Percentiles rank a stretch among this genome's conserved stretches.
phyloP scores from a whole-genome alignment of 2,888 invertebrate species.

The Linhomoeus sp. region DNA sequence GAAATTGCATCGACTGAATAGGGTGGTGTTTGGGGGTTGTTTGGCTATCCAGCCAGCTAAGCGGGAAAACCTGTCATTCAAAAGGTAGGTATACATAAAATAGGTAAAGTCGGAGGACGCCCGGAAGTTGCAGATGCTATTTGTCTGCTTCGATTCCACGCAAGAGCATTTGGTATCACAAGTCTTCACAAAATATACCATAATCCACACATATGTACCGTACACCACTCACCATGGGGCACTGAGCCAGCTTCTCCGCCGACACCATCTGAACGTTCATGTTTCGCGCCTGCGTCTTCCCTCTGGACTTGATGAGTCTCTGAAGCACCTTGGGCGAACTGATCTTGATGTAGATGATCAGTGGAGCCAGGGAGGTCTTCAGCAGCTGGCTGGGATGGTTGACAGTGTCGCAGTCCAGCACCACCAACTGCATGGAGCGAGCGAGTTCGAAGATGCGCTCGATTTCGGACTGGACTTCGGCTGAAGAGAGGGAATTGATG shows the following conservation, averaged over 20 bases:
- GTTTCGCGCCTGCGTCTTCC: constrained; percentile 86
- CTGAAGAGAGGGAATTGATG: constrained; percentile 24
- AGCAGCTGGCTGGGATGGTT: constrained; percentile 96
- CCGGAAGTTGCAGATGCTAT: too few relatives aligned
- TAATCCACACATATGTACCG: too few relatives aligned
- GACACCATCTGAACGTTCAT: constrained; percentile 95
- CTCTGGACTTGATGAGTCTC: constrained; percentile 86
- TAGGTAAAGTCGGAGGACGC: too few relatives aligned
- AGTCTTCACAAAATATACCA: too few relatives aligned
- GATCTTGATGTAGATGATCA: constrained; percentile 92
- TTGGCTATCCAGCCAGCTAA: too few relatives aligned
- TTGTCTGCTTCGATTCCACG: too few relatives aligned
- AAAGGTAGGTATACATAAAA: too few relatives aligned
- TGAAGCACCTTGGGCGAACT: constrained; percentile 70
- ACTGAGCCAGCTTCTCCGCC: constrained; percentile 87
- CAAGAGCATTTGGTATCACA: too few relatives aligned
- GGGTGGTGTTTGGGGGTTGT: too few relatives aligned
- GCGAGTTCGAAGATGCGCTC: constrained; percentile 96
- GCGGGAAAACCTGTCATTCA: too few relatives aligned
- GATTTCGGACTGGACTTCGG: constrained; percentile 78
- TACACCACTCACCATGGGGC: constrained; percentile 50
- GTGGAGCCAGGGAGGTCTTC: constrained; percentile 91
- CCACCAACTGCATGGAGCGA: constrained; percentile 62
- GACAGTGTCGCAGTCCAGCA: constrained; percentile 96
- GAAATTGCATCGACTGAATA: too few relatives aligned